Percentiles rank a stretch among this genome's conserved stretches.
These are phyloP conservation scores for Notospermus geniculatus DNA, from an alignment of 1,140 invertebrate genomes.

Conservation along the genomic window DNA sequence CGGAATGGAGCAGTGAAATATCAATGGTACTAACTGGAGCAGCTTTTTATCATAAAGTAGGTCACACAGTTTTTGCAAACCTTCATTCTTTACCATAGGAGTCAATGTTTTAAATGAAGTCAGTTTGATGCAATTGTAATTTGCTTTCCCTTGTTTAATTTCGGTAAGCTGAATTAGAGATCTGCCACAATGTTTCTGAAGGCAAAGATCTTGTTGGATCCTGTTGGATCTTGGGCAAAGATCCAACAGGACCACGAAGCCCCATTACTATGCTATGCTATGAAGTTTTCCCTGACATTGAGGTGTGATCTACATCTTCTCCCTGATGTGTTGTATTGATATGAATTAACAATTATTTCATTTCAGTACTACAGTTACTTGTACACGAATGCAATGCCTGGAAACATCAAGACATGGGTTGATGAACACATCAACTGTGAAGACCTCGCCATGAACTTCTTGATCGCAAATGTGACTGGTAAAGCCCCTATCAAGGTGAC, in stretches of 20 bases:
- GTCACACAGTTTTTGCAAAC: too few species aligned
- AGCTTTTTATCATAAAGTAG: slow-evolving; percentile 92
- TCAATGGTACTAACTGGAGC: slow-evolving; percentile 98
- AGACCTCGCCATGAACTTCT: slow-evolving; percentile 99
- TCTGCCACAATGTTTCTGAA: too few species aligned
- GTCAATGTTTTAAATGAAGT: too few species aligned
- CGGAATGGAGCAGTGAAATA: slow-evolving; percentile 97
- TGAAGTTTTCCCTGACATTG: too few species aligned
- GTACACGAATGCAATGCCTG: slow-evolving; percentile 88
- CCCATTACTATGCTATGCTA: too few species aligned
- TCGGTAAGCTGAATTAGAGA: too few species aligned
- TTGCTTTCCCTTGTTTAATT: too few species aligned
- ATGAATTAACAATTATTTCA: slow-evolving; percentile 15
- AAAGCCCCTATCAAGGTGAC: slow-evolving; percentile 96
- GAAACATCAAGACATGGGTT: slow-evolving; percentile 91
- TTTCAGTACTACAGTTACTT: slow-evolving; percentile 84
- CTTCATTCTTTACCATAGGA: too few species aligned
- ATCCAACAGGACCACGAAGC: too few species aligned
- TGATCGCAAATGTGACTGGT: slow-evolving; percentile 92
- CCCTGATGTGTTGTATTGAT: neutral
- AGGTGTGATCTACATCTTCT: neutral
- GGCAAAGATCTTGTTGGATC: neutral
- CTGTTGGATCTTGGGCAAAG: too few species aligned
- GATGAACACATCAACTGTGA: slow-evolving; percentile 99
- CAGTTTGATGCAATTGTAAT: too few species aligned